Evolutionary conservation across 30 jellyfish, hydroid and myxozoan genomes (phyloP), one percentile per base, ranked within the genome.

Genomic region (Aurelia aurita complex sp. Pacific): DNA sequence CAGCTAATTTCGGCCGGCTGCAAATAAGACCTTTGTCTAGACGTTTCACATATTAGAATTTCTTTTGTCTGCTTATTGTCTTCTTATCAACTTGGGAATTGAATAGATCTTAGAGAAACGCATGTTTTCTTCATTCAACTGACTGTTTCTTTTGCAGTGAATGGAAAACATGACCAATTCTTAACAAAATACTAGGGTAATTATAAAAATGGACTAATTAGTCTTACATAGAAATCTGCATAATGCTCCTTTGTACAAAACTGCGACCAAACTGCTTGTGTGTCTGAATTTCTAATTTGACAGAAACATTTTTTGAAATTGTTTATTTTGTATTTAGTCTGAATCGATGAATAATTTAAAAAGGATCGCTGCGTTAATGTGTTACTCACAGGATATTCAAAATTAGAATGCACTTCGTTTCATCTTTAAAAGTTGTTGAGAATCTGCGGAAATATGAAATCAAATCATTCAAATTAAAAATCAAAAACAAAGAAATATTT

Each of bases 201-300:
- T 79, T 65, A 65, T 15, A 15, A 52, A 79, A 53, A 61, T 33
- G 52, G 81, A n/a, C 74, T 79, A 79, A 79, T 79, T 55, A 63
- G 18, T 36, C n/a, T 61, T 3, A 79, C 89, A 79, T 73, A 55
- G 60, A 74, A n/a, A 72, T 0, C 55, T 32, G 38, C 15, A 23
- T 69, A 77, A 71, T 84, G 93, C 53, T 74, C 93, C 73, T 84
- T 84, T 84, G 66, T 53, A 23, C 70, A 50, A 32, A 65, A 61
- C 65, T 61, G 79, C 42, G 34, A 64, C 46, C 68, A 61, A 43
- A 64, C 80, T 73, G 87, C 93, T 73, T 53, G 87, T 77, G 67
- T 59, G 76, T 73, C 77, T 70, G 79, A 84, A 10, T 42, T 63
- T 67, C 12, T 51, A 43, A 74, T 84, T 74, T 34, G 19, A 64